These are phyloP conservation scores for Lasioglossum lativentre DNA, from an alignment of 2,888 invertebrate genomes.

Conservation along the genomic window DNA sequence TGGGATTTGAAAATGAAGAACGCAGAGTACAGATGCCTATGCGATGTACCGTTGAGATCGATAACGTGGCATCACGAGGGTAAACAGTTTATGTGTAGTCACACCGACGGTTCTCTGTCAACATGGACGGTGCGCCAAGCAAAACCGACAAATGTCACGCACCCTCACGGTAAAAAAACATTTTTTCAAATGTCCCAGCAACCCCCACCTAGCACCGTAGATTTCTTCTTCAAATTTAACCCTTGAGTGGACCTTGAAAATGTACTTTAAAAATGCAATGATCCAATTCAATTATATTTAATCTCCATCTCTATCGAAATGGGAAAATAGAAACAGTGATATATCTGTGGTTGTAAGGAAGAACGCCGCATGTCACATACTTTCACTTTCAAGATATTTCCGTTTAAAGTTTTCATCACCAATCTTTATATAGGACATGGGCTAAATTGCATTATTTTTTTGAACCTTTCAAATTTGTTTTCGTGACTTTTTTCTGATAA, in stretches of 20 bases:
- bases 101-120: slow-evolving; percentile 97
- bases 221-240: neutral
- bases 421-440: too few species aligned
- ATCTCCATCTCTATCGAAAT: too few species aligned
- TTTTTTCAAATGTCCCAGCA: neutral
- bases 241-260: neutral
- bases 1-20: slow-evolving; percentile 97
- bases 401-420: too few species aligned
- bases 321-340: too few species aligned
- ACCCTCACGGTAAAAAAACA: slow-evolving; percentile 94
- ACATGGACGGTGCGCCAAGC: slow-evolving; percentile 95
- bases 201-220: neutral
- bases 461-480: too few species aligned
- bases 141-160: slow-evolving; percentile 92
- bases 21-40: slow-evolving; percentile 94
- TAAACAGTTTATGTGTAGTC: slow-evolving; percentile 98
- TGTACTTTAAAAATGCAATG: neutral
- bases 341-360: too few species aligned
- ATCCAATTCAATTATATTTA: too few species aligned
- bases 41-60: slow-evolving; percentile 92
- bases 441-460: too few species aligned
- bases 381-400: too few species aligned
- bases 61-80: slow-evolving; percentile 99
- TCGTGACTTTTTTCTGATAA: too few species aligned
- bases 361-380: too few species aligned